These are phyloP conservation scores for Cyrtodaria siliqua DNA, from an alignment of 2,888 invertebrate genomes.

Conservation along the genomic window DNA sequence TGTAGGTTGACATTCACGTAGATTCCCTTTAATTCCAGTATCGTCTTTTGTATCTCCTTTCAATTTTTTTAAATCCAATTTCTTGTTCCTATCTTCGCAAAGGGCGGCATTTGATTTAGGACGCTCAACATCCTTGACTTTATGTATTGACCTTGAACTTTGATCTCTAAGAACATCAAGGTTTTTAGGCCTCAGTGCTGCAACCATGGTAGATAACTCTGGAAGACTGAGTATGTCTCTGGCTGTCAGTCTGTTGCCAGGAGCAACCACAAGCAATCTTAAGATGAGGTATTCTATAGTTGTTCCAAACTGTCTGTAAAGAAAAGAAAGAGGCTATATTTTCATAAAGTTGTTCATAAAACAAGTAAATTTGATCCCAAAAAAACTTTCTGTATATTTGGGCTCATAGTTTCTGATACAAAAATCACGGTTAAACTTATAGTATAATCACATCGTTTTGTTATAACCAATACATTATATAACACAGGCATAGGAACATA, in stretches of 20 bases:
- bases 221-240: conserved; percentile 49
- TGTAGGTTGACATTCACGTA: too few species aligned
- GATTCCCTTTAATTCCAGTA: too few species aligned
- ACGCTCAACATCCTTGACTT: neutral
- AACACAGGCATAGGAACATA: too few species aligned
- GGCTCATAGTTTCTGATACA: neutral
- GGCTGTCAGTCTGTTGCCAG: conserved; percentile 76
- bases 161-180: conserved; percentile 27
- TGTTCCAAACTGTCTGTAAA: conserved; percentile 73
- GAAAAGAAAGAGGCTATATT: neutral
- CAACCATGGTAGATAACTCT: conserved; percentile 55
- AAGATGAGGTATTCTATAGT: conserved; percentile 70
- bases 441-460: too few species aligned
- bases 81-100: too few species aligned
- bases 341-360: neutral
- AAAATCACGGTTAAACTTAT: too few species aligned
- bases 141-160: conserved; percentile 11
- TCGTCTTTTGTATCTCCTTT: too few species aligned
- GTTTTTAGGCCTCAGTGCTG: conserved; percentile 14
- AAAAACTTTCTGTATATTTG: too few species aligned
- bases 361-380: too few species aligned
- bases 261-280: conserved; percentile 70
- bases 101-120: too few species aligned
- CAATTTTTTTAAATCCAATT: too few species aligned
- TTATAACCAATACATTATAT: too few species aligned